Conservation (phyloP, 2,888 invertebrate species). For the Shargacucullia verbasci region DNA sequence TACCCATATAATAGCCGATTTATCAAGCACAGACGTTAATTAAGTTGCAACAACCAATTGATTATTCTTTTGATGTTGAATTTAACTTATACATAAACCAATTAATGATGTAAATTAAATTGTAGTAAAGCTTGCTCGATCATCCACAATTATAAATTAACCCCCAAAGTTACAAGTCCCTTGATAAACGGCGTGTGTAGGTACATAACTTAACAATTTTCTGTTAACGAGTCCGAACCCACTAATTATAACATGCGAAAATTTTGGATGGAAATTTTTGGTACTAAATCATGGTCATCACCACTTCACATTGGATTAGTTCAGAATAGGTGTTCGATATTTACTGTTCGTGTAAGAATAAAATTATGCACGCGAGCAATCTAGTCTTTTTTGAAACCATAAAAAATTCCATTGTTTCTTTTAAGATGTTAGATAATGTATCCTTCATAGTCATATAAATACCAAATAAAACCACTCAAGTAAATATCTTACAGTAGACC, state of each 20-base stretch:
- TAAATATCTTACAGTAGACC: slow-evolving; percentile 13
- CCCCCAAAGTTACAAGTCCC: slow-evolving; percentile 31
- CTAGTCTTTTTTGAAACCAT: too few relatives aligned
- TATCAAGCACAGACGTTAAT: slow-evolving; percentile 22
- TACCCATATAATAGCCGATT: slow-evolving; percentile 18
- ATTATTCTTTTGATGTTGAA: slow-evolving; percentile 21
- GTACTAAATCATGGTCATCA: not conserved
- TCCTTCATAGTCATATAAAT: slow-evolving; percentile 11
- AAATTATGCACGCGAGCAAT: too few relatives aligned
- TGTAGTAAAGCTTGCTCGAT: slow-evolving; percentile 34
- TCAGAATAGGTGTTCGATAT: too few relatives aligned
- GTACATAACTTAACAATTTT: slow-evolving; percentile 15
- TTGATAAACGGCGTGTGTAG: slow-evolving; percentile 3
- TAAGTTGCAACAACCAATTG: slow-evolving; percentile 26
- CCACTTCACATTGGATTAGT: too few relatives aligned
- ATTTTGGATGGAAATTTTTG: not conserved
- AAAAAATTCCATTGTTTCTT: too few relatives aligned
- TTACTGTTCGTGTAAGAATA: too few relatives aligned
- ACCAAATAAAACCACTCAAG: slow-evolving; percentile 14
- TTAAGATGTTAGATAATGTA: too few relatives aligned
- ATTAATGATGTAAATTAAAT: slow-evolving; percentile 24
- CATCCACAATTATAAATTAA: slow-evolving; percentile 31
- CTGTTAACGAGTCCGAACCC: slow-evolving; percentile 1
- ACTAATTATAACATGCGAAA: slow-evolving; percentile 2
- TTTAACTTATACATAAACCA: slow-evolving; percentile 11